phyloP scores from a whole-genome alignment of 2,888 invertebrate genomes.

The Coecobrya sp. region DNA sequence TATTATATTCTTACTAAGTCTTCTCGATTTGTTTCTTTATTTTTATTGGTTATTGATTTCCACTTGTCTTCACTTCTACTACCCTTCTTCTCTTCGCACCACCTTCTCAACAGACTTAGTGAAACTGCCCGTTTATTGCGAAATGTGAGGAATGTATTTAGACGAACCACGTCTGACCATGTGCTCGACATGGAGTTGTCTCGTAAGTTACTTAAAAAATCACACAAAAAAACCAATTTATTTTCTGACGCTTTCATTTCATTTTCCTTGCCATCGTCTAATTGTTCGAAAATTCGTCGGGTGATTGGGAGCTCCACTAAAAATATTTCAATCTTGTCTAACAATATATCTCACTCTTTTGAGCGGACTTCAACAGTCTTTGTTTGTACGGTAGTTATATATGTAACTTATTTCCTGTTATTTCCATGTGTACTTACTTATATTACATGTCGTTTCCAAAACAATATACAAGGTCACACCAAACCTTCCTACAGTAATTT shows the following conservation, averaged over 20 bases:
- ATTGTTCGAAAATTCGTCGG: too few relatives aligned
- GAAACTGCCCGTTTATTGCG: slow-evolving; percentile 98
- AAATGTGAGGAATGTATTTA: slow-evolving; percentile 98
- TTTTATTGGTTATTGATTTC: slow-evolving; percentile 79
- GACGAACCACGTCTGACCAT: slow-evolving; percentile 92
- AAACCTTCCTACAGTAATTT: background rate
- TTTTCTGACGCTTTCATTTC: slow-evolving; percentile 35
- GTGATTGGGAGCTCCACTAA: too few relatives aligned
- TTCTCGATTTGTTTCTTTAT: slow-evolving; percentile 74
- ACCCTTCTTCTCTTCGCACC: slow-evolving; percentile 40
- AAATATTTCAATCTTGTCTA: too few relatives aligned
- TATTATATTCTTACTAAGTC: slow-evolving; percentile 31
- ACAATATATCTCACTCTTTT: too few relatives aligned
- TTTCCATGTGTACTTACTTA: background rate
- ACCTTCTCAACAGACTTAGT: slow-evolving; percentile 92
- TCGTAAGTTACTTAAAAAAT: slow-evolving; percentile 92
- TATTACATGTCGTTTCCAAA: background rate
- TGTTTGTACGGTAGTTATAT: background rate
- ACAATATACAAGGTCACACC: background rate
- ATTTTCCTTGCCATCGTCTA: too few relatives aligned
- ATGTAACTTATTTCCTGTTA: background rate
- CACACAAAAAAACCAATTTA: slow-evolving; percentile 47
- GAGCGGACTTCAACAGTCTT: background rate
- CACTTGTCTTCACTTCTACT: slow-evolving; percentile 55
- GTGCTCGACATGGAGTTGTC: slow-evolving; percentile 96